Evolutionary conservation across 2,113 vertebrate species (phyloP).

Genomic region (Gobius niger): DNA sequence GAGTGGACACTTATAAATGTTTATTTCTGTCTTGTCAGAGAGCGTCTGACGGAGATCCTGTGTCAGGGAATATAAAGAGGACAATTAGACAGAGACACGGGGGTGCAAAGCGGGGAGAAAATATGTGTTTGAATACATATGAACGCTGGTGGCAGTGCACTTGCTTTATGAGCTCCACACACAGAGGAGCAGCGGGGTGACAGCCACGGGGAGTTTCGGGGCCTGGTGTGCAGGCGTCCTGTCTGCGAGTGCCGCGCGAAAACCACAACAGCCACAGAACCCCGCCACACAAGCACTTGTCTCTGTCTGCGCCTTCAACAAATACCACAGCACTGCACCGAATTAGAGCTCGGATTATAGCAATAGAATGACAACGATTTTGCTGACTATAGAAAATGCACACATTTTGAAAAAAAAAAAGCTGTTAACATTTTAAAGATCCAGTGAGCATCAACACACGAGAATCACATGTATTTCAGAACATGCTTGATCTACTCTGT

Average conservation of each 20-base stretch:
- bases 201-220: slow-evolving; percentile 25
- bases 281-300: slow-evolving; percentile 37
- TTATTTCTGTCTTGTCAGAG: slow-evolving; percentile 11
- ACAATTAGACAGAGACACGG: neutral
- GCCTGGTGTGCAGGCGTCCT: slow-evolving; percentile 26
- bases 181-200: slow-evolving; percentile 35
- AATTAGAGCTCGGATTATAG: neutral
- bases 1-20: slow-evolving; percentile 37
- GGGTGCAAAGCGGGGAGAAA: slow-evolving; percentile 1
- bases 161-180: slow-evolving; percentile 40
- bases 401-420: too few species aligned
- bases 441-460: too few species aligned
- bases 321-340: neutral
- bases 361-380: neutral
- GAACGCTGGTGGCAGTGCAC: slow-evolving; percentile 1
- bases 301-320: slow-evolving; percentile 9
- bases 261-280: slow-evolving; percentile 46
- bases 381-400: too few species aligned
- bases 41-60: neutral
- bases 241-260: slow-evolving; percentile 38
- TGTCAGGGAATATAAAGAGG: slow-evolving; percentile 8
- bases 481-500: too few species aligned
- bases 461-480: too few species aligned
- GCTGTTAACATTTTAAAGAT: too few species aligned
- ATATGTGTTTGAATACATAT: slow-evolving; percentile 21